These are phyloP conservation scores for Morpho achilles DNA, from an alignment of 2,888 invertebrate genomes.

Conservation along the genomic window DNA sequence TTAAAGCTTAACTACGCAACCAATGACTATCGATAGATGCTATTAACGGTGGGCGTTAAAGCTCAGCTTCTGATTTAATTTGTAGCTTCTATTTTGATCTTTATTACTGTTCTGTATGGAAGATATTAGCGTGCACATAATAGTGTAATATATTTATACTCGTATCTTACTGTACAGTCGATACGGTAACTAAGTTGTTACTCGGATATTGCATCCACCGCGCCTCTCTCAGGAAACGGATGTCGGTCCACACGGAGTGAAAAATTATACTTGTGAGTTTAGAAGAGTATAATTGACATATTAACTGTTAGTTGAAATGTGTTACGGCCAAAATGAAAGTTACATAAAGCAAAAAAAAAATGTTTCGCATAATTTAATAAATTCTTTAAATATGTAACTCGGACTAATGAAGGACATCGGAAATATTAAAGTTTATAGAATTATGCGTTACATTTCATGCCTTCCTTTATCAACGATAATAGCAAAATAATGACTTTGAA, in stretches of 20 bases:
- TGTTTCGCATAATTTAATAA: too few species aligned
- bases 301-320: too few species aligned
- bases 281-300: too few species aligned
- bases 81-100: slow-evolving; percentile 3
- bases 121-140: slow-evolving; percentile 5
- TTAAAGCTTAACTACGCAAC: neutral
- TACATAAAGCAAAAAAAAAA: too few species aligned
- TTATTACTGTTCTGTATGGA: neutral
- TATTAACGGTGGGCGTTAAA: slow-evolving; percentile 6
- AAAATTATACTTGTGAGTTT: neutral
- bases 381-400: too few species aligned
- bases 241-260: slow-evolving; percentile 25
- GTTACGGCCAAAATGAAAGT: too few species aligned
- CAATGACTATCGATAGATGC: slow-evolving; percentile 6
- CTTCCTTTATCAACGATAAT: too few species aligned
- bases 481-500: too few species aligned
- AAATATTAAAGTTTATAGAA: too few species aligned
- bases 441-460: too few species aligned
- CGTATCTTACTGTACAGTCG: slow-evolving; percentile 26
- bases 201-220: slow-evolving; percentile 49
- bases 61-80: neutral
- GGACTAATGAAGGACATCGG: too few species aligned
- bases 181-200: slow-evolving; percentile 45
- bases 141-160: slow-evolving; percentile 3
- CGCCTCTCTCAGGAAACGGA: slow-evolving; percentile 30